Evolutionary conservation across 2,888 invertebrate genomes (phyloP).

Genomic region (Folsomia manolachei): DNA sequence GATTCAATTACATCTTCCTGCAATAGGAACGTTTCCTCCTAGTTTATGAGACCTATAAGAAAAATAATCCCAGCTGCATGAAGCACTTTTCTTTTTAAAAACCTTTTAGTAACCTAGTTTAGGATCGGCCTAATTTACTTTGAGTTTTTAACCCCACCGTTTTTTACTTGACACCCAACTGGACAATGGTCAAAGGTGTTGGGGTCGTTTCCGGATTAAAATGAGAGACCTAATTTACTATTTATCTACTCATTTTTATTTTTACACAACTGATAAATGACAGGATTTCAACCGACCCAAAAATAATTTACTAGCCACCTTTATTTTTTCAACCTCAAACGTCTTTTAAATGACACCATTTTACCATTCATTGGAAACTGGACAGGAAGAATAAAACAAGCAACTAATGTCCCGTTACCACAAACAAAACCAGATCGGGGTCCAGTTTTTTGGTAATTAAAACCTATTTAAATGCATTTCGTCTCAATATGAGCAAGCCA

Average conservation of each 20-base stretch:
- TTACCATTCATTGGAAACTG: neutral
- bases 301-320: neutral
- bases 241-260: neutral
- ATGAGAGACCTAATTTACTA: constrained; percentile 6
- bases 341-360: constrained; percentile 1
- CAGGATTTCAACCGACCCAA: too few species aligned
- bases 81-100: too few species aligned
- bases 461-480: neutral
- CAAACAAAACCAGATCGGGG: neutral
- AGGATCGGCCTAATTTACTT: too few species aligned
- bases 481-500: neutral
- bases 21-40: too few species aligned
- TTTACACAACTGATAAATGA: neutral
- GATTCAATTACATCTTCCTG: too few species aligned
- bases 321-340: neutral
- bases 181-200: too few species aligned
- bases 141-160: too few species aligned
- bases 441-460: neutral
- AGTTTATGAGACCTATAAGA: too few species aligned
- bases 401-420: neutral
- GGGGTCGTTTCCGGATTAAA: neutral
- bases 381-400: neutral
- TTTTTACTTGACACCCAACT: too few species aligned
- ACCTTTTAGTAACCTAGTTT: too few species aligned
- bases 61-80: too few species aligned